Evolutionary conservation across 2,797 vertebrate species (phyloP), one percentile per base, ranked within the genome.

Genomic region (Sebastes kiyomatsui): DNA sequence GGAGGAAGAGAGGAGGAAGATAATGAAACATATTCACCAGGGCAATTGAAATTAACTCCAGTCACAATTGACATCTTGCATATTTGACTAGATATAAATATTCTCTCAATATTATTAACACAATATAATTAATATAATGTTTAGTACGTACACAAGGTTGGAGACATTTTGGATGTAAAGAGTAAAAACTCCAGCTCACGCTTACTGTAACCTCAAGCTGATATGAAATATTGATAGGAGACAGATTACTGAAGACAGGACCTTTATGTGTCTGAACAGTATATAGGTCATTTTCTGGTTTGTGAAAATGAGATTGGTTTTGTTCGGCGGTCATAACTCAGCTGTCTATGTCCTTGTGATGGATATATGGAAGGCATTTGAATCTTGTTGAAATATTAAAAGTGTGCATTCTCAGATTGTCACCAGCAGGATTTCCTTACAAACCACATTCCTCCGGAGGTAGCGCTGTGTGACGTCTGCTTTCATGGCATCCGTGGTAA

Each of bases 401-500:
- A 67, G n/a, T 28, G 3, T 33, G 1, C 22, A 42, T 54, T 55
- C 20, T 78, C 46, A 7, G 23, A 22, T 7, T 83, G 64, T 84
- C 73, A 71, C 74, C 70, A 66, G 58, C 65, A 75, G 71, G 62
- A 83, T 79, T 79, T 84, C 73, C 80, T 70, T 28, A 61, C 70
- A 75, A 80, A 82, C 58, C 49, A 38, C 68, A 60, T 82, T 80
- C 75, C 46, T 86, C 76, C 4, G 0, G 27, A 69, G 35, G 62
- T 55, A 54, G 25, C 22, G 20, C 52, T 20, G 64, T 59, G 42
- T 54, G 66, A 35, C 20, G 55, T 77, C 89, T 88, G 73, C 82
- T 80, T 73, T 87, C 82, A 79, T 70, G 62, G 46, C 83, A 86
- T 83, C 49, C 32, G 69, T 82, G 65, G 52, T 91, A 85, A 94